These are phyloP conservation scores for Stenoptilia bipunctidactyla DNA, from an alignment of 2,888 invertebrate genomes.

Conservation along the genomic window DNA sequence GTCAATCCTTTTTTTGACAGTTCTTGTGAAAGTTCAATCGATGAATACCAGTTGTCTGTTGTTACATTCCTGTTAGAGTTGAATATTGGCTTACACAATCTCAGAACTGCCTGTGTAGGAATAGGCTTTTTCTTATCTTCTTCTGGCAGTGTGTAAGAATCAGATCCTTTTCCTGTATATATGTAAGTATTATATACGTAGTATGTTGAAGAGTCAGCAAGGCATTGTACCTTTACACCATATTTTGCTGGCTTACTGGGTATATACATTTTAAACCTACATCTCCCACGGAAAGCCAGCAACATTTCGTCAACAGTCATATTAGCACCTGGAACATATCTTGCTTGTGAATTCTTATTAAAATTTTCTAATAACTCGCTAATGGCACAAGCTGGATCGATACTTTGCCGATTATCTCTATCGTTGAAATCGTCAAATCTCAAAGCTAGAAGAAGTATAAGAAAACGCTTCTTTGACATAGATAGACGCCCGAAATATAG, in stretches of 20 bases:
- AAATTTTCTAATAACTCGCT: too few relatives aligned
- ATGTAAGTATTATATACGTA: constrained; percentile 7
- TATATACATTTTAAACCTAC: constrained; percentile 8
- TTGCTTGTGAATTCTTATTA: too few relatives aligned
- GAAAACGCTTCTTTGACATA: not conserved
- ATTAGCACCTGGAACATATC: constrained; percentile 10
- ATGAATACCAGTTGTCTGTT: constrained; percentile 1
- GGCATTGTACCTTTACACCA: constrained; percentile 11
- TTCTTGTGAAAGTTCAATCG: not conserved
- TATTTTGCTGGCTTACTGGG: constrained; percentile 13
- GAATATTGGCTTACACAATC: constrained; percentile 4
- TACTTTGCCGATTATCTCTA: not conserved
- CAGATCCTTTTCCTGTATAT: constrained; percentile 7
- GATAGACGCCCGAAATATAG: not conserved
- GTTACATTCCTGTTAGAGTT: constrained; percentile 5
- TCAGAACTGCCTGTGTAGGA: constrained; percentile 6
- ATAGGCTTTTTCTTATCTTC: constrained; percentile 2
- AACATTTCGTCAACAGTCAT: constrained; percentile 11
- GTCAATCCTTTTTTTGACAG: not conserved
- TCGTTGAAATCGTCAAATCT: not conserved
- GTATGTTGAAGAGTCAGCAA: constrained; percentile 9
- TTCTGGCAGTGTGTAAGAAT: constrained; percentile 3
- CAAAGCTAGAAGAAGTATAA: not conserved
- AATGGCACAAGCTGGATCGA: not conserved
- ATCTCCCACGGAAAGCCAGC: constrained; percentile 10